These are phyloP conservation scores for Oligia fasciuncula DNA, from an alignment of 2,888 invertebrate genomes.

Conservation along the genomic window DNA sequence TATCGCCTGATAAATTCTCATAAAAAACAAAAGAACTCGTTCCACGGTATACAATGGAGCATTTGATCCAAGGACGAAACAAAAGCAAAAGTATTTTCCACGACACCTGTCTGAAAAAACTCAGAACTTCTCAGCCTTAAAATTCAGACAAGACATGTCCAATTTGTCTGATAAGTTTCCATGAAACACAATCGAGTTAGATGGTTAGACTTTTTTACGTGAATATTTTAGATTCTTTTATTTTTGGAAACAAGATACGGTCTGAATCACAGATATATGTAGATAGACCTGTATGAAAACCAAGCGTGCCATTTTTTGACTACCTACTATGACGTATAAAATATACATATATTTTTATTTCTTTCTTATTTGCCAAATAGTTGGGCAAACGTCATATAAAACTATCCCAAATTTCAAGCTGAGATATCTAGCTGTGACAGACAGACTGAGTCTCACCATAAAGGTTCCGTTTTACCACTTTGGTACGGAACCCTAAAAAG, in stretches of 20 bases:
- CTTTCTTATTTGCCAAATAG: too few relatives aligned
- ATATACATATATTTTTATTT: too few relatives aligned
- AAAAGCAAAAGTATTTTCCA: constrained; percentile 13
- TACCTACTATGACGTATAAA: too few relatives aligned
- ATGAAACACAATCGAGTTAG: constrained; percentile 38
- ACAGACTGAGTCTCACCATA: too few relatives aligned
- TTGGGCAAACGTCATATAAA: too few relatives aligned
- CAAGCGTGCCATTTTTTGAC: too few relatives aligned
- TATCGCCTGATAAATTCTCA: not conserved
- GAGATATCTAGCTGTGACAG: too few relatives aligned
- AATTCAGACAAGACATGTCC: constrained; percentile 30
- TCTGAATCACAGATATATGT: not conserved
- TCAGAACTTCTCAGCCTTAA: constrained; percentile 13
- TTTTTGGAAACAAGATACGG: not conserved
- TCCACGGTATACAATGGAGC: constrained; percentile 7
- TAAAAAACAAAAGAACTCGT: not conserved
- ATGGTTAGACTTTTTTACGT: not conserved
- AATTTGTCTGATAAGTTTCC: constrained; percentile 54
- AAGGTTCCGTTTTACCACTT: too few relatives aligned
- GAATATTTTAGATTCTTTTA: not conserved
- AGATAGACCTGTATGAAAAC: too few relatives aligned
- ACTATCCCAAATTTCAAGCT: too few relatives aligned
- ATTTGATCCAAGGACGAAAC: constrained; percentile 35
- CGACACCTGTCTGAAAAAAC: constrained; percentile 13
- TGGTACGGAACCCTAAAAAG: too few relatives aligned